These are phyloP conservation scores for Ips typographus DNA, from an alignment of 1,140 invertebrate genomes.

Conservation along the genomic window DNA sequence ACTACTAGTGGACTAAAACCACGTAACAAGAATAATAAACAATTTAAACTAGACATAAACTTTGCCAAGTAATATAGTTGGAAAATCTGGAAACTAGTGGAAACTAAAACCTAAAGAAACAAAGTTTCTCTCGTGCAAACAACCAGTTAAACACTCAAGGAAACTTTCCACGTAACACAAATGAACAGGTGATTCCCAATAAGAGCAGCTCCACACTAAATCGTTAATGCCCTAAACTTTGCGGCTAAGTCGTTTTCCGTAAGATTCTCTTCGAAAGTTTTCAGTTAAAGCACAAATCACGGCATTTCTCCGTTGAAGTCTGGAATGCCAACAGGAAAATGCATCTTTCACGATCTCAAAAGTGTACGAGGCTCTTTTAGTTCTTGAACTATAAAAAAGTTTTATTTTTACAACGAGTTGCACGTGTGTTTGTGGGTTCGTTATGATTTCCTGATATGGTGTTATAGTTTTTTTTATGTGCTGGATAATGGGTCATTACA, in stretches of 20 bases:
- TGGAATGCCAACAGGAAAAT: too few relatives aligned
- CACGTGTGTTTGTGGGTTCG: neutral
- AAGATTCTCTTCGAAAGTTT: neutral
- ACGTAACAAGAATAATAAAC: too few relatives aligned
- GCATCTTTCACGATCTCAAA: too few relatives aligned
- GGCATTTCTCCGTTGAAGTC: too few relatives aligned
- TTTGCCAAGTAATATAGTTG: too few relatives aligned
- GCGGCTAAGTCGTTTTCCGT: neutral
- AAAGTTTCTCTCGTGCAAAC: neutral
- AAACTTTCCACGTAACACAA: conserved; percentile 1
- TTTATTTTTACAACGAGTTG: conserved; percentile 2
- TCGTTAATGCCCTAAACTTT: neutral
- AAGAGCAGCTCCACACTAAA: neutral
- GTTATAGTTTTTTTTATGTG: neutral
- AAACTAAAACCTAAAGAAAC: too few relatives aligned
- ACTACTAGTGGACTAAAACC: too few relatives aligned
- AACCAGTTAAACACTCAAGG: neutral
- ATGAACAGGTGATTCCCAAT: conserved; percentile 6
- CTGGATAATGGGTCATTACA: neutral
- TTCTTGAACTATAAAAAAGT: neutral
- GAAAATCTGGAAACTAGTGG: too few relatives aligned
- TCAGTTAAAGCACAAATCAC: neutral
- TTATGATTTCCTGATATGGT: conserved; percentile 2
- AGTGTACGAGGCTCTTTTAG: neutral
- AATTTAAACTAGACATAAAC: too few relatives aligned